Base-by-base conservation (phyloP, 2,888 invertebrate genomes). In the Papilio elwesi region DNA sequence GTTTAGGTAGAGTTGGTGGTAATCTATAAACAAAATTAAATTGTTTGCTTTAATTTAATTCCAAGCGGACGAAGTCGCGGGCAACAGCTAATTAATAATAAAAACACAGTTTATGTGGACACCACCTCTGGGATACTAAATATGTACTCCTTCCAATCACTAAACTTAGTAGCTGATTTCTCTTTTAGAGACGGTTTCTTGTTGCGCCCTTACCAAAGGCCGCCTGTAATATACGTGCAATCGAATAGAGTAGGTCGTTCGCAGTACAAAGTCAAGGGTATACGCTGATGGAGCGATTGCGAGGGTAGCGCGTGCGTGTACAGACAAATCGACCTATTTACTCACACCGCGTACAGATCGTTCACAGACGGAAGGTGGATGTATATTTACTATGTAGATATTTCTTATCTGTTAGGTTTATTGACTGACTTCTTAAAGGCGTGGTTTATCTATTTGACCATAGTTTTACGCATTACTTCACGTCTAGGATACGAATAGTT, bases 311-410 rank as follows among this genome's bases (percentile, higher is more conserved):
- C 15, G 59, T 43, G 43, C 10, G 51, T 16, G 55, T 47, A 26
- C 26, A 8, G 48, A 71, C 71, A 71, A 71, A 66, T 71, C 38
- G 57, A 16, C 26, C 59, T 66, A 71, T 52, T 71, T 66, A 51
- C 65, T 57, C 38, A 26, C 55, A 49, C 12, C 49, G 71, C n/a
- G 11, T 55, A 57, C 57, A 49, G 47, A 49, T 48, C 48, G 53
- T 36, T 66, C 26, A 6, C 59, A 66, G 49, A 49, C 8, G 47
- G 36, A 53, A 63, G 36, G 59, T 38, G 13, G 59, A 59, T 26
- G 57, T 57, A 57, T 5, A 57, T 59, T 38, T n/a, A 59, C 13
- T 59, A n/a, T 5, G 9, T 38, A 59, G 47, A 11, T 48, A 59
- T 59, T 9, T 6, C 38, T 57, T 57, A 38, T 59, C 59, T 59